These are phyloP conservation scores for Pitangus sulphuratus DNA, from an alignment of 2,797 vertebrate species.

Conservation along the genomic window DNA sequence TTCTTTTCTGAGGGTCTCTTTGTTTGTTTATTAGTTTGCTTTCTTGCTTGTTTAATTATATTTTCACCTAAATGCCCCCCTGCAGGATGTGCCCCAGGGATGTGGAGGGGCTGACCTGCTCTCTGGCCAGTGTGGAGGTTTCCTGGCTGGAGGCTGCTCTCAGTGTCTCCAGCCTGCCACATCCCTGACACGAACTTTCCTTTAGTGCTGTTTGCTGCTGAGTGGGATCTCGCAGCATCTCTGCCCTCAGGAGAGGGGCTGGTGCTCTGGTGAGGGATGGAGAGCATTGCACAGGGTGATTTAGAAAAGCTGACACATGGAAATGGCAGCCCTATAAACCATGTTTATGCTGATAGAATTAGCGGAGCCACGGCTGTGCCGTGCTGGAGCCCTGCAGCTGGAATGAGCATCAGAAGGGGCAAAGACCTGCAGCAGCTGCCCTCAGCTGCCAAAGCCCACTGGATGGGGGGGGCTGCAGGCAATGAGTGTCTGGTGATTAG, in stretches of 20 bases:
- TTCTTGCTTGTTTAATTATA: background rate
- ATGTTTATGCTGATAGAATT: constrained; percentile 66
- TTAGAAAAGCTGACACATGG: constrained; percentile 14
- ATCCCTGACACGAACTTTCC: background rate
- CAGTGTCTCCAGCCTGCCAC: background rate
- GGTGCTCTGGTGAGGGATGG: background rate
- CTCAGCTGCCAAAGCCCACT: background rate
- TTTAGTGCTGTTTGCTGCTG: background rate
- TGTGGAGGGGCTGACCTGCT: background rate
- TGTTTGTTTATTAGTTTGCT: background rate
- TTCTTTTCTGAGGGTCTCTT: background rate
- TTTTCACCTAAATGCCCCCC: too few relatives aligned
- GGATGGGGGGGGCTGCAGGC: rapidly evolving
- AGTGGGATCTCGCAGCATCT: background rate
- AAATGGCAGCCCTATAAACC: constrained; percentile 47
- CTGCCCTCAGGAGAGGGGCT: background rate
- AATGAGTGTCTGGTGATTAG: rapidly evolving
- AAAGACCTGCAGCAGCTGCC: background rate
- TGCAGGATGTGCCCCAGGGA: background rate
- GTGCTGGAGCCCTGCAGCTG: constrained; percentile 4
- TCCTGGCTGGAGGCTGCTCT: background rate
- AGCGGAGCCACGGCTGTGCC: background rate
- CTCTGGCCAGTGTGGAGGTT: background rate
- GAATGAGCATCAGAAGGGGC: background rate
- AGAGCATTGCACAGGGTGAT: constrained; percentile 4